Evolutionary conservation across 2,113 vertebrate genomes (phyloP).

Genomic region (Bolborhynchus lineola): DNA sequence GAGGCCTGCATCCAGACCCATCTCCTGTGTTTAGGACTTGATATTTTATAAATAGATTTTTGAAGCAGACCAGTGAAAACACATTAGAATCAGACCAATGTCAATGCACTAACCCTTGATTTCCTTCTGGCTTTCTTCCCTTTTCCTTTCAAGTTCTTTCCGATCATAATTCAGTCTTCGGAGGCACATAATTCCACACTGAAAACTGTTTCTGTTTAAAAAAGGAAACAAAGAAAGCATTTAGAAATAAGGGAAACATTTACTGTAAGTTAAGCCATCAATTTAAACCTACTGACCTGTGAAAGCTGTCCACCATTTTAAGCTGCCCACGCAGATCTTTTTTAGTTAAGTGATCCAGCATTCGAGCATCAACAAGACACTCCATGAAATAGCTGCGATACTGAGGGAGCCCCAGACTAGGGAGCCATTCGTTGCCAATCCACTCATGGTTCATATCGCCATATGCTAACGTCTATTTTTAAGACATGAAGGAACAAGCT

Average conservation of each 20-base stretch:
- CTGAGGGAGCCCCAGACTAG: constrained; percentile 92
- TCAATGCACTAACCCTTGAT: constrained; percentile 75
- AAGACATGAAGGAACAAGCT: background rate
- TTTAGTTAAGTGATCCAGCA: constrained; percentile 98
- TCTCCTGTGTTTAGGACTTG: background rate
- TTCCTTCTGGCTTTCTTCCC: constrained; percentile 87
- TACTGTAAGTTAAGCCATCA: background rate
- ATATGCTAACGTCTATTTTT: constrained; percentile 87
- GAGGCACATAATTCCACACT: constrained; percentile 97
- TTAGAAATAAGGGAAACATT: background rate
- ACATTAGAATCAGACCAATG: background rate
- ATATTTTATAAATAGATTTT: background rate
- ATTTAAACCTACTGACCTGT: constrained; percentile 75
- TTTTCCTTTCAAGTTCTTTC: constrained; percentile 89
- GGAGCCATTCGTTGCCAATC: constrained; percentile 98
- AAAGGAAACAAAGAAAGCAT: background rate
- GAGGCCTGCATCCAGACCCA: background rate
- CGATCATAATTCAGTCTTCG: constrained; percentile 93
- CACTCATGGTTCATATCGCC: constrained; percentile 99
- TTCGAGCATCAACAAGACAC: constrained; percentile 96
- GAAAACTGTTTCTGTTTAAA: constrained; percentile 90
- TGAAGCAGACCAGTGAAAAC: background rate
- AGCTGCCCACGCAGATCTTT: constrained; percentile 95
- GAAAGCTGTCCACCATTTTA: constrained; percentile 99
- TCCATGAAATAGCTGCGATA: constrained; percentile 99